phyloP scores from a whole-genome alignment of 2,797 vertebrate genomes.

The Pseudopleuronectes americanus region DNA sequence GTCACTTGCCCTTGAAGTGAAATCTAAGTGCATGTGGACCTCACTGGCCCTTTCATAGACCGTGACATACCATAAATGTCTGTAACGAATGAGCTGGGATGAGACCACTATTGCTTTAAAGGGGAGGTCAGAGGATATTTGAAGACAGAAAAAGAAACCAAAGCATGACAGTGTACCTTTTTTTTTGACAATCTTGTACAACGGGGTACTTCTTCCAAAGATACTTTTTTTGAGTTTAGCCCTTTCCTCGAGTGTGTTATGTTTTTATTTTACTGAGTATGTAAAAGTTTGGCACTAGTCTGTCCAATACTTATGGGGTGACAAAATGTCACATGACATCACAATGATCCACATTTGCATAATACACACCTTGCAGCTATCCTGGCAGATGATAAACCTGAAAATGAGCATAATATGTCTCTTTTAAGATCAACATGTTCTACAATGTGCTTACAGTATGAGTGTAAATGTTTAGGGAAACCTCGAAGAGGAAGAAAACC shows the following conservation, averaged over 20 bases:
- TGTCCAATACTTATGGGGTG: no score
- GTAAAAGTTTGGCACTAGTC: no score
- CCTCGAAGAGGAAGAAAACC: neutral
- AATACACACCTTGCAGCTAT: no score
- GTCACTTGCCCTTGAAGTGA: slow-evolving; percentile 26
- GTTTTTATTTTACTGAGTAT: no score
- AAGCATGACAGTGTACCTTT: neutral
- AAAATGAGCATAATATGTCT: no score
- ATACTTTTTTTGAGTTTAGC: no score
- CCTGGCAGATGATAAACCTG: no score
- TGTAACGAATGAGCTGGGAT: slow-evolving; percentile 1
- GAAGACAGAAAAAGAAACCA: neutral
- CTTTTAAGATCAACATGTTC: neutral
- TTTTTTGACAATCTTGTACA: neutral
- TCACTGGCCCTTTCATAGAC: slow-evolving; percentile 12
- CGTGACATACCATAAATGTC: slow-evolving; percentile 4
- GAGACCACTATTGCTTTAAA: slow-evolving; percentile 9
- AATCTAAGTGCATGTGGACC: slow-evolving; percentile 22
- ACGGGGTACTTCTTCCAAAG: neutral
- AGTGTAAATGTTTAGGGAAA: neutral
- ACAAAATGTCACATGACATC: no score
- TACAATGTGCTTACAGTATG: no score
- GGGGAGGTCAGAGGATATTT: neutral
- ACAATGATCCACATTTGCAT: no score
- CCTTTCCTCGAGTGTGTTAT: no score